Evolutionary conservation across 1,140 invertebrate species (phyloP).

Genomic region (Eumaeus atala): DNA sequence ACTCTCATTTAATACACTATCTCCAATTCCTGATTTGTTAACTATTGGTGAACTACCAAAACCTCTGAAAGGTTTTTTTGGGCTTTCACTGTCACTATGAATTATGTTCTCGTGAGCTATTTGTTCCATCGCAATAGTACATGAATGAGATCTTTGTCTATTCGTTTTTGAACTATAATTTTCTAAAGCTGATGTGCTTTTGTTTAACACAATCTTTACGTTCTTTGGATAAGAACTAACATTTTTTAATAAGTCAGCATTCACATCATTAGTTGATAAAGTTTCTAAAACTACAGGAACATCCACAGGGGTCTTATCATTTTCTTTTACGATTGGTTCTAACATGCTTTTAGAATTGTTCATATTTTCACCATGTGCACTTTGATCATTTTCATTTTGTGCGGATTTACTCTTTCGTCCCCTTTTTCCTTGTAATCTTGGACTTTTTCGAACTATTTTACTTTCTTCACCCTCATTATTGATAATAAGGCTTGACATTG

Average conservation of each 20-base stretch:
- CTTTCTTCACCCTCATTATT: not conserved
- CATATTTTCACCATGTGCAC: not conserved
- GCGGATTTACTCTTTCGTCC: not conserved
- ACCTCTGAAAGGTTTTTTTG: constrained; percentile 34
- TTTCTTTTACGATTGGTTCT: constrained; percentile 4
- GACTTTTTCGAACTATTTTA: constrained; percentile 10
- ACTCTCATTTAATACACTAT: constrained; percentile 25
- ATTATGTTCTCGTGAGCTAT: constrained; percentile 30
- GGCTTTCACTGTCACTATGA: constrained; percentile 49
- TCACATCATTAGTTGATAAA: constrained; percentile 13
- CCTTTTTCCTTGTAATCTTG: constrained; percentile 13
- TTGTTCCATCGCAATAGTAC: constrained; percentile 26
- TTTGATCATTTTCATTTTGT: not conserved
- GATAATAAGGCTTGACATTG: not conserved
- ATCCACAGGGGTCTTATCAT: not conserved
- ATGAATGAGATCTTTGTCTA: constrained; percentile 50
- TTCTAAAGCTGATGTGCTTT: constrained; percentile 35
- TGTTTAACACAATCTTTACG: constrained; percentile 28
- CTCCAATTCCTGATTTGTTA: constrained; percentile 25
- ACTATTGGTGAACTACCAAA: constrained; percentile 18
- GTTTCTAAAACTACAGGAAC: not conserved
- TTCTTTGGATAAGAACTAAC: constrained; percentile 28
- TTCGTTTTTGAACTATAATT: constrained; percentile 27
- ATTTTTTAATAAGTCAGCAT: constrained; percentile 30
- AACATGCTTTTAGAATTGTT: constrained; percentile 5